Evolutionary conservation across 2,797 vertebrate species (phyloP).

Genomic region (Sparidentex hasta): DNA sequence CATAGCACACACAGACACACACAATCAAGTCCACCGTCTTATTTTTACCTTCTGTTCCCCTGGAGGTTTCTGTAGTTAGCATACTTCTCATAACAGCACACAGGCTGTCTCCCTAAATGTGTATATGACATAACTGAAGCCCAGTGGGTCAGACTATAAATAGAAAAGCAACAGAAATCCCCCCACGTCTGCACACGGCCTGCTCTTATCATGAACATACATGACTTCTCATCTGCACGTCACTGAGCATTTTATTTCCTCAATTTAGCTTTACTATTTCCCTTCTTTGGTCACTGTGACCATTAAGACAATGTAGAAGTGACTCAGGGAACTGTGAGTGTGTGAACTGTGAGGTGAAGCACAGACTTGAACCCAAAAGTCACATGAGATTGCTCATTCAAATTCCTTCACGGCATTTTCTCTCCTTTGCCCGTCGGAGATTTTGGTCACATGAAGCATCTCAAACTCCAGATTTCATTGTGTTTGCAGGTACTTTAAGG

Average conservation of each 20-base stretch:
- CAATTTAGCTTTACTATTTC: too few species aligned
- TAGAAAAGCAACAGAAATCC: slow-evolving; percentile 48
- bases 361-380: background rate
- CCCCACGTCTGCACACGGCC: background rate
- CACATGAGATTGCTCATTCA: background rate
- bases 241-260: too few species aligned
- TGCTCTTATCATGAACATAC: background rate
- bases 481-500: background rate
- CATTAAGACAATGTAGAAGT: background rate
- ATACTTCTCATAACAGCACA: slow-evolving; percentile 4
- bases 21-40: background rate
- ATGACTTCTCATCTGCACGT: too few species aligned
- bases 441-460: too few species aligned
- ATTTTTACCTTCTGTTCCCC: background rate
- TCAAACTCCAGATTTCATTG: background rate
- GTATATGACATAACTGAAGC: slow-evolving; percentile 31
- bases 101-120: slow-evolving; percentile 24
- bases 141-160: slow-evolving; percentile 60
- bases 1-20: background rate
- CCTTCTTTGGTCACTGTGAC: too few species aligned
- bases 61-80: background rate
- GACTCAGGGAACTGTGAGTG: too few species aligned
- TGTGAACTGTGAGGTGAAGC: background rate
- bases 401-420: background rate
- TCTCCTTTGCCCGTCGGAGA: too few species aligned